Percentiles rank a stretch among this genome's conserved stretches.
Conservation (phyloP, 2,888 invertebrate species). For the Cybosia mesomella region DNA sequence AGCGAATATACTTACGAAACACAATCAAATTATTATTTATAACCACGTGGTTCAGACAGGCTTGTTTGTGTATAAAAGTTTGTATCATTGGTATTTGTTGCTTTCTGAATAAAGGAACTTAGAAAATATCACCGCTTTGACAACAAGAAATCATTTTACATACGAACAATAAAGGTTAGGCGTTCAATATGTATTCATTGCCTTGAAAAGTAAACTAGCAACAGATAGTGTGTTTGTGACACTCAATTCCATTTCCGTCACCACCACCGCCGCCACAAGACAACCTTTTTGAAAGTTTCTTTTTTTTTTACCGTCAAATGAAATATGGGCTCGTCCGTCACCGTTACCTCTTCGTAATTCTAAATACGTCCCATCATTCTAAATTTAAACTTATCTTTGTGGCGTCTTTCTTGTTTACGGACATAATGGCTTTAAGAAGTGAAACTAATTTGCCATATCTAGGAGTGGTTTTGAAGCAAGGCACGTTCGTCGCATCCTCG, state of each 20-base stretch:
- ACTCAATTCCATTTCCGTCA: background rate
- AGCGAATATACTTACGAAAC: background rate
- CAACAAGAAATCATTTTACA: background rate
- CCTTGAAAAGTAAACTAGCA: constrained; percentile 1
- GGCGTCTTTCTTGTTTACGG: background rate
- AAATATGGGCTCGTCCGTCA: background rate
- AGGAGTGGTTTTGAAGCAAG: constrained; percentile 33
- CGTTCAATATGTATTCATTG: background rate
- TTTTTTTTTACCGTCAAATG: background rate
- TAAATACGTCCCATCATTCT: constrained; percentile 4
- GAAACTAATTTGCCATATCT: constrained; percentile 22
- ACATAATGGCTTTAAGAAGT: constrained; percentile 12
- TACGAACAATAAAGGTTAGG: background rate
- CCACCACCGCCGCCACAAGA: background rate
- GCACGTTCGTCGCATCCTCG: constrained; percentile 42
- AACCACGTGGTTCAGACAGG: background rate
- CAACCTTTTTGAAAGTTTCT: constrained; percentile 3
- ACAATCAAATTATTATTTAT: background rate
- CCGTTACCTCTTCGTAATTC: background rate
- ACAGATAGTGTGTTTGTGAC: background rate
- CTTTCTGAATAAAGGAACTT: background rate
- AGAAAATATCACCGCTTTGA: background rate
- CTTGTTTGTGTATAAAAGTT: background rate
- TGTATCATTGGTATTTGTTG: background rate
- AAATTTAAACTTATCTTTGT: constrained; percentile 3